Percentiles rank a stretch among this genome's conserved stretches.
Evolutionary conservation across 2,113 vertebrate species (phyloP).

Genomic region (Catagonus wagneri): DNA sequence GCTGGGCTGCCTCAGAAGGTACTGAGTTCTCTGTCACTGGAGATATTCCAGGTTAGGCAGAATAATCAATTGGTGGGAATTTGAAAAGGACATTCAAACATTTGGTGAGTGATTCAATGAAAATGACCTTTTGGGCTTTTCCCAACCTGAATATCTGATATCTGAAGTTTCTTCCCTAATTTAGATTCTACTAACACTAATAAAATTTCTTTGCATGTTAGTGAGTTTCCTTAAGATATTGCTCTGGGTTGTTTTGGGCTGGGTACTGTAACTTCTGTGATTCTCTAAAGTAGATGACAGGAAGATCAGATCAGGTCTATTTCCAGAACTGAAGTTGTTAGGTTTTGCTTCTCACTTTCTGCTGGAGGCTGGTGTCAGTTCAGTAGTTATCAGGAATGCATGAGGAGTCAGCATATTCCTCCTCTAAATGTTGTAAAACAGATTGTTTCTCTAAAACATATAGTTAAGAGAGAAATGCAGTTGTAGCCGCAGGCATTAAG

Average conservation of each 20-base stretch:
- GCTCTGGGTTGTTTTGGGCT: not conserved
- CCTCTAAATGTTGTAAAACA: conserved; percentile 22
- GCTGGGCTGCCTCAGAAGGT: not conserved
- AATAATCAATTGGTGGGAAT: conserved; percentile 9
- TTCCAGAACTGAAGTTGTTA: conserved; percentile 23
- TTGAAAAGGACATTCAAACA: conserved; percentile 21
- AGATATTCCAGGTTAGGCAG: not conserved
- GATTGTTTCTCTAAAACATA: conserved; percentile 19
- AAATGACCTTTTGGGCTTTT: conserved; percentile 3
- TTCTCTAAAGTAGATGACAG: not conserved
- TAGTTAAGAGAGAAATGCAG: conserved; percentile 14
- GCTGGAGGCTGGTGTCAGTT: not conserved
- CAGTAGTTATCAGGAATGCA: not conserved
- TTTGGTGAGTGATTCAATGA: not conserved
- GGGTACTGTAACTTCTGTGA: not conserved
- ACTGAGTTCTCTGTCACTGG: not conserved
- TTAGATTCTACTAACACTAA: not conserved
- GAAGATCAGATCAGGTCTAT: not conserved
- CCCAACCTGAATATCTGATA: not conserved
- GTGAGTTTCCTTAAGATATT: not conserved
- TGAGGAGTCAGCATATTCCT: conserved; percentile 13
- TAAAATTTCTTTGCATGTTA: not conserved
- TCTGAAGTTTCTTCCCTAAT: not conserved
- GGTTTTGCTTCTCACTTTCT: conserved; percentile 9
- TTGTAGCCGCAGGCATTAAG: not conserved